phyloP scores from a whole-genome alignment of 2,888 invertebrate species.

The Mimumesa dahlbomi region DNA sequence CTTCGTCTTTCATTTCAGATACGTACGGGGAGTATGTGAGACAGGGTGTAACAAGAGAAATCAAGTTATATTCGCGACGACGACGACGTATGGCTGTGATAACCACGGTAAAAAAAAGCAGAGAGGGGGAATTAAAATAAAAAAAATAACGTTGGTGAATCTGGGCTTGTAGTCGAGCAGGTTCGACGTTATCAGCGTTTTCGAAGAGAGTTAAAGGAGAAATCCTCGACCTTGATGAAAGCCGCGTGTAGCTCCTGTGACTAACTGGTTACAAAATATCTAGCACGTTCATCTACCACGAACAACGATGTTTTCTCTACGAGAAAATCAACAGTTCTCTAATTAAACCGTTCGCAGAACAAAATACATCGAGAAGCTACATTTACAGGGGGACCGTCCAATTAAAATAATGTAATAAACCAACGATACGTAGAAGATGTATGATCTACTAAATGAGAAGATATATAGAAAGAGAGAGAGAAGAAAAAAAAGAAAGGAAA shows the following conservation, averaged over 20 bases:
- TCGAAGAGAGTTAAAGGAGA: conserved; percentile 49
- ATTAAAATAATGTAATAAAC: conserved; percentile 39
- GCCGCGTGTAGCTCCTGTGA: conserved; percentile 34
- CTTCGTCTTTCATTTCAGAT: no score
- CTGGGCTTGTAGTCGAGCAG: conserved; percentile 11
- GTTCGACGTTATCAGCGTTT: conserved; percentile 52
- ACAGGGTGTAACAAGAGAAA: conserved; percentile 44
- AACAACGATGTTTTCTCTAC: conserved; percentile 41
- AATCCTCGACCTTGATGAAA: conserved; percentile 58
- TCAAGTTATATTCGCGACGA: conserved; percentile 34
- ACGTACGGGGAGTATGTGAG: no score
- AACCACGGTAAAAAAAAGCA: conserved; percentile 31
- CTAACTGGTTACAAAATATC: conserved; percentile 50
- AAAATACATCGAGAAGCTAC: no score
- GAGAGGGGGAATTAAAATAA: no score
- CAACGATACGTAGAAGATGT: no score
- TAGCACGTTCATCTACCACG: conserved; percentile 45
- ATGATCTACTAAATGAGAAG: no score
- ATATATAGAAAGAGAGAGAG: no score
- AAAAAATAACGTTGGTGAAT: conserved; percentile 4
- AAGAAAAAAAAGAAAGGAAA: no score
- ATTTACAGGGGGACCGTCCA: no score
- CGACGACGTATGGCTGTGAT: conserved; percentile 20
- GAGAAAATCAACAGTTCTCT: conserved; percentile 43
- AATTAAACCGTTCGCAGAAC: conserved; percentile 47